Evolutionary conservation across 2,113 vertebrate genomes (phyloP), one percentile per base, ranked within the genome.

Genomic region (Aphyosemion australe): DNA sequence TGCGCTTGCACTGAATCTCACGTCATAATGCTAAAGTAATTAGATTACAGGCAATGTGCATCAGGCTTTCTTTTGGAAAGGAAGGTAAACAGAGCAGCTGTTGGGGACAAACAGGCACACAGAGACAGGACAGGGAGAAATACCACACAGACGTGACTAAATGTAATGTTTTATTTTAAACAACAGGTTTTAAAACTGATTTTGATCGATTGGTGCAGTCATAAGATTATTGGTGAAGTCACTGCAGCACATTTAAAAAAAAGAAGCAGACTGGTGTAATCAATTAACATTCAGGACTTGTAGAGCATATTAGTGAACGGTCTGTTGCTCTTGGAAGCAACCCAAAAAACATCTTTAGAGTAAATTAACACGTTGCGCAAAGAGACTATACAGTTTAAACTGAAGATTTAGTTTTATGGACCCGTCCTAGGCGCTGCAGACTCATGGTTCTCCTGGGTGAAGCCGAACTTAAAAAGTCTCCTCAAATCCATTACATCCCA

Each of bases 11-110:
- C 77, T 84, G 76, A 87, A 85, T 85, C 87, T 84, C 76, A 86
- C 56, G 39, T 83, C 83, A 83, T 92, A 89, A 93, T 91, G 88
- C 80, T 82, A 61, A 58, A 4, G 74, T 91, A 90, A 92, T 92
- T 85, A 54, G 72, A 90, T 92, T 90, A 79, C 52, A 31, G 62
- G 57, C 65, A 76, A 77, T 80, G 82, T 84, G 88, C 92, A 91
- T 91, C 85, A 86, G 84, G 66, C 76, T 63, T 76, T 69, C 75
- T 89, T 87, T 84, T 74, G 75, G 74, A 65, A 71, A 86, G 69
- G 80, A 56, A 80, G 15, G 54, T 83, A 84, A 68, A 89, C 79
- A 73, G 74, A 75, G 50, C 59, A 57, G 53, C 76, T 74, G 41
- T 72, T 32, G 72, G 69, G 21, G 61, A 60, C 52, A 60, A 62